Evolutionary conservation across 2,797 vertebrate genomes (phyloP).

Genomic region (Gastrophryne carolinensis): DNA sequence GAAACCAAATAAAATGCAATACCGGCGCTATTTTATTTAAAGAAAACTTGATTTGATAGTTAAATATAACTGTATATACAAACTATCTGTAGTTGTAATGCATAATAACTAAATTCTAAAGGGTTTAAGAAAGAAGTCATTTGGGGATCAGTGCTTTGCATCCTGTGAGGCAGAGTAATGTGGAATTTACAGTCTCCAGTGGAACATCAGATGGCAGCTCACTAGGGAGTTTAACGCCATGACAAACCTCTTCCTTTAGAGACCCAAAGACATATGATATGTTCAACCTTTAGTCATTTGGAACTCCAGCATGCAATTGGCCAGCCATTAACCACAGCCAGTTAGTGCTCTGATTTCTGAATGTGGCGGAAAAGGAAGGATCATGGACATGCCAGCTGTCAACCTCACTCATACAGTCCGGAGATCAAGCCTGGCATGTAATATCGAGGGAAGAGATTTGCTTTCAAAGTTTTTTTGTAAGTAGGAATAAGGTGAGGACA

Average conservation of each 20-base stretch:
- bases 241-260: constrained; percentile 40
- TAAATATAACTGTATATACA: not conserved
- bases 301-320: constrained; percentile 33
- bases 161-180: constrained; percentile 26
- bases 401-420: constrained; percentile 39
- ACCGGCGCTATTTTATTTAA: no score
- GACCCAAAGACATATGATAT: constrained; percentile 45
- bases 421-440: constrained; percentile 39
- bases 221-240: constrained; percentile 21
- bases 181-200: constrained; percentile 33
- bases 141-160: constrained; percentile 34
- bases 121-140: constrained; percentile 24
- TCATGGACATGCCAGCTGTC: constrained; percentile 42
- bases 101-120: not conserved
- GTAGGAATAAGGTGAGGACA: constrained; percentile 52
- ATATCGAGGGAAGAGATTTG: constrained; percentile 33
- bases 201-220: constrained; percentile 28
- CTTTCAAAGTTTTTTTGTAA: constrained; percentile 44
- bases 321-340: constrained; percentile 46
- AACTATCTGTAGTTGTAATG: not conserved
- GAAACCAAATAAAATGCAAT: no score
- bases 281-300: constrained; percentile 49
- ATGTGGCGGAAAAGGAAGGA: constrained; percentile 43
- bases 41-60: no score
- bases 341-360: constrained; percentile 34